Percentiles rank a stretch among this genome's conserved stretches.
These are phyloP conservation scores for Momotus momota DNA, from an alignment of 2,797 vertebrate genomes.

Conservation along the genomic window DNA sequence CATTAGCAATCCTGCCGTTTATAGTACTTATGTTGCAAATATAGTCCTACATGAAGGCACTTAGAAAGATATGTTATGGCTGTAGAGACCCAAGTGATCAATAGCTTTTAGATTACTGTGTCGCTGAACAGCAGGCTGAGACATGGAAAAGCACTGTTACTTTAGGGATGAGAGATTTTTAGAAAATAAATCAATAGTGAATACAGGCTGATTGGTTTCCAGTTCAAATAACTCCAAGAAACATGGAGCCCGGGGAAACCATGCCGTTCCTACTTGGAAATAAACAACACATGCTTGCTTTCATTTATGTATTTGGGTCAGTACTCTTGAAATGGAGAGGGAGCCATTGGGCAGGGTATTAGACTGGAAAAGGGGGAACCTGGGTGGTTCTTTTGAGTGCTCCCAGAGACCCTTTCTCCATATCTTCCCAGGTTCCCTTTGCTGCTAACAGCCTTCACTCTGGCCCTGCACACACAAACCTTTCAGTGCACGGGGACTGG, in stretches of 20 bases:
- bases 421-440: neutral
- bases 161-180: slow-evolving; percentile 63
- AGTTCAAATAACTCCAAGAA: slow-evolving; percentile 69
- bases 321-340: neutral
- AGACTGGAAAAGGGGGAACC: neutral
- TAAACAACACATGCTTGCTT: slow-evolving; percentile 23
- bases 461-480: neutral
- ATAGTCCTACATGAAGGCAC: neutral
- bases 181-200: slow-evolving; percentile 65
- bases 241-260: slow-evolving; percentile 39
- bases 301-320: slow-evolving; percentile 57
- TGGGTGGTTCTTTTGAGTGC: neutral
- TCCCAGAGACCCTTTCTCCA: neutral
- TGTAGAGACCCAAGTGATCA: slow-evolving; percentile 56
- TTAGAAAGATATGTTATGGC: slow-evolving; percentile 32
- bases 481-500: fast-evolving
- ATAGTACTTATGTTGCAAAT: slow-evolving; percentile 30
- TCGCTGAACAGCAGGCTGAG: slow-evolving; percentile 56
- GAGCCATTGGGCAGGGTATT: neutral
- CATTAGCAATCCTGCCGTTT: neutral
- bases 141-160: slow-evolving; percentile 35
- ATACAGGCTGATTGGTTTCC: slow-evolving; percentile 66
- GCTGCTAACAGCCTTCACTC: neutral
- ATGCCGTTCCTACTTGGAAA: slow-evolving; percentile 30
- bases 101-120: slow-evolving; percentile 72